Conservation (phyloP, 2,888 invertebrate species). For the Pristionchus maxplancki region DNA sequence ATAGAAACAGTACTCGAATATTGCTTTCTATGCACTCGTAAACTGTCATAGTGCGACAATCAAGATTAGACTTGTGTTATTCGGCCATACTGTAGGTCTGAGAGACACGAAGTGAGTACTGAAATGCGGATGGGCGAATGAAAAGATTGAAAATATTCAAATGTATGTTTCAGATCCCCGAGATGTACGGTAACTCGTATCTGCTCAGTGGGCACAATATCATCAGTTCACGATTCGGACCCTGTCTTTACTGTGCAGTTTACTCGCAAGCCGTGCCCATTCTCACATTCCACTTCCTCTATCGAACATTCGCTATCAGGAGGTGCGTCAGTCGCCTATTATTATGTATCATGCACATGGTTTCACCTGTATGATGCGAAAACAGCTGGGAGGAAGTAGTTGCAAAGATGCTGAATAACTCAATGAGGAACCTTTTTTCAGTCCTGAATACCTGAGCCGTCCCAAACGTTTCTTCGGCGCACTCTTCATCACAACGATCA, state of each 20-base stretch:
- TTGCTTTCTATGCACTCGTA: background rate
- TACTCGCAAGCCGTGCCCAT: constrained; percentile 7
- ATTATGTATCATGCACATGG: background rate
- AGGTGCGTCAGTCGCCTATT: background rate
- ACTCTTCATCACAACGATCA: background rate
- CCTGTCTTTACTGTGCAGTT: background rate
- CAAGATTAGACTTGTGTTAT: background rate
- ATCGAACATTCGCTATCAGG: background rate
- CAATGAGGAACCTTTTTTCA: background rate
- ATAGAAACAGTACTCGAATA: background rate
- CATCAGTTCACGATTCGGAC: background rate
- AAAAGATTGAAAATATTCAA: background rate
- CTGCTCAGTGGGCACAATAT: background rate
- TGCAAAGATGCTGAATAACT: background rate
- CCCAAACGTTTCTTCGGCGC: background rate
- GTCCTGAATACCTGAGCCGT: background rate
- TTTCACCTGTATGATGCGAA: background rate
- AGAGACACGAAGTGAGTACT: background rate
- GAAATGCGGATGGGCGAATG: too few species aligned
- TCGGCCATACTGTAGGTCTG: background rate
- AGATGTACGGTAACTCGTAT: constrained; percentile 43
- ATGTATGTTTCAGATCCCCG: constrained; percentile 28
- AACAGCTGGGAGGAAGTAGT: background rate
- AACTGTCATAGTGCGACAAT: background rate
- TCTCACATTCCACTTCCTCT: constrained; percentile 13